Evolutionary conservation across 2,113 vertebrate genomes (phyloP).

Genomic region (Sakesphorus luctuosus): DNA sequence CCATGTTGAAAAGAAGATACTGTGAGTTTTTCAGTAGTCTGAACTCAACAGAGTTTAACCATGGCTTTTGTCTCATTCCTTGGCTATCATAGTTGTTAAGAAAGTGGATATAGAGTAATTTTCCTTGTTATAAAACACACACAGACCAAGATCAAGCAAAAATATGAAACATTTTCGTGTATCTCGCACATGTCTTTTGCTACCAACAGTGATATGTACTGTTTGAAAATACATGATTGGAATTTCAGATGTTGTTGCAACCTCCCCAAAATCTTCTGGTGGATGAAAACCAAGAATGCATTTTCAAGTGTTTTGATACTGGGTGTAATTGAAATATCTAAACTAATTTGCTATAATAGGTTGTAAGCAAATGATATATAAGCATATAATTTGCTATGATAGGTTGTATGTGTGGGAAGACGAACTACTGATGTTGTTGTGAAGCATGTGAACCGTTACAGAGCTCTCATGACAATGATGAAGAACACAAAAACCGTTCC

Average conservation of each 20-base stretch:
- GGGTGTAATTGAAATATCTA: neutral
- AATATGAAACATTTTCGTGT: neutral
- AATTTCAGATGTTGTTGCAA: neutral
- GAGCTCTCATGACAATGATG: neutral
- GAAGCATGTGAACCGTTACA: neutral
- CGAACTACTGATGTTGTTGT: neutral
- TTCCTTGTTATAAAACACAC: neutral
- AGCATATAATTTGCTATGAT: neutral
- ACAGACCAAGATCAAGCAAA: neutral
- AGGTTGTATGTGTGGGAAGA: neutral
- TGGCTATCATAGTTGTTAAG: neutral
- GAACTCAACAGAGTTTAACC: neutral
- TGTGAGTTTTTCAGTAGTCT: neutral
- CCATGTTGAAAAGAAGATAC: neutral
- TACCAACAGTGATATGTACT: neutral
- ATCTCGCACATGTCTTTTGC: neutral
- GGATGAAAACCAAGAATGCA: neutral
- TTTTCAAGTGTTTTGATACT: neutral
- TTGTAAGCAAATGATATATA: neutral
- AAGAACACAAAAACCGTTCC: neutral
- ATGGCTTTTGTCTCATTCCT: neutral
- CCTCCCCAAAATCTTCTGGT: neutral
- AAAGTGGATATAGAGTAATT: neutral
- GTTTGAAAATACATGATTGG: neutral
- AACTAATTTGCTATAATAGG: neutral